Conservation (phyloP, 2,113 vertebrate species). For the Malurus cyaneus region DNA sequence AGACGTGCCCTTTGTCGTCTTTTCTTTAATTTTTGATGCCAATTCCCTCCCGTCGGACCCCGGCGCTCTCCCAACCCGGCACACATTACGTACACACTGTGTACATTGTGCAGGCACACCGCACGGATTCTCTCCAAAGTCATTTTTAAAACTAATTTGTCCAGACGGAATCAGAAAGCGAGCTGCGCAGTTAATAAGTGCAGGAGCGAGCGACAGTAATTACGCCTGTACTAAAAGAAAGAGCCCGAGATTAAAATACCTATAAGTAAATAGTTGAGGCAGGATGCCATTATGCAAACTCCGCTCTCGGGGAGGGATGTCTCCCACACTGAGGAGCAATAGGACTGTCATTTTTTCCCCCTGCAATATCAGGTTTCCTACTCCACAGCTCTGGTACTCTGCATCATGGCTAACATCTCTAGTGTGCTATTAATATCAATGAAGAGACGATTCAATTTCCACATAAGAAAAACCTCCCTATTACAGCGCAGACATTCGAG, state of each 20-base stretch:
- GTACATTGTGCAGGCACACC: background rate
- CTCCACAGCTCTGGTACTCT: conserved; percentile 71
- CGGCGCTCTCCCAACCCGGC: background rate
- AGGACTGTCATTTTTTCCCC: conserved; percentile 74
- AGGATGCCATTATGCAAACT: conserved; percentile 74
- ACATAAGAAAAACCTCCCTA: conserved; percentile 77
- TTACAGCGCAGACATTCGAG: conserved; percentile 67
- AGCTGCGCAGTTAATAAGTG: conserved; percentile 43
- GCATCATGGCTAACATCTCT: conserved; percentile 79
- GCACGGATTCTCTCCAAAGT: conserved; percentile 12
- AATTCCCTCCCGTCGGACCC: background rate
- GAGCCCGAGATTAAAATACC: conserved; percentile 71
- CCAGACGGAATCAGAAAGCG: conserved; percentile 21
- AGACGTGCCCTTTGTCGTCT: conserved; percentile 13
- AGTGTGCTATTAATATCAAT: conserved; percentile 88
- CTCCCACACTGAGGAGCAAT: conserved; percentile 71
- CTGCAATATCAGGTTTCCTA: conserved; percentile 80
- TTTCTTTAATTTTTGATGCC: background rate
- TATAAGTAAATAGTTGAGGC: conserved; percentile 67
- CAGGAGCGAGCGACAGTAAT: conserved; percentile 65
- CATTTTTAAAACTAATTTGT: conserved; percentile 49
- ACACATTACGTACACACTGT: background rate
- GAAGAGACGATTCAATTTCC: conserved; percentile 85
- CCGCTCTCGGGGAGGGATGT: conserved; percentile 71
- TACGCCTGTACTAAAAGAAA: conserved; percentile 76